These are phyloP conservation scores for Corvus hawaiiensis DNA, from an alignment of 2,113 vertebrate genomes.

Conservation along the genomic window DNA sequence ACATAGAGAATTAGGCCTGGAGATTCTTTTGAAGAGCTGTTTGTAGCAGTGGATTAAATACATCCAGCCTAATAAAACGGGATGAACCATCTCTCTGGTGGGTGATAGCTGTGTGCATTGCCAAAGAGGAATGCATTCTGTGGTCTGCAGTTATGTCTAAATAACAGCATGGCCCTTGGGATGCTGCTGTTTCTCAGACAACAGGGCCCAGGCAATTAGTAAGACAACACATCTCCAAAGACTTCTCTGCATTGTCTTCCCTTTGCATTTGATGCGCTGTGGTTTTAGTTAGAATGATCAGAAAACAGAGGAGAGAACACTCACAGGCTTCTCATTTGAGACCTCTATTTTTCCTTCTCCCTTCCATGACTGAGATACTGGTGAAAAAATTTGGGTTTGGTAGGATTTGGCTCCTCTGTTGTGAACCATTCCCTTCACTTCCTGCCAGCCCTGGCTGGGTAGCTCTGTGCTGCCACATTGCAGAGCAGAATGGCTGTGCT, in stretches of 20 bases:
- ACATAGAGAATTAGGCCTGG: background rate
- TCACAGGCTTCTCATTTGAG: background rate
- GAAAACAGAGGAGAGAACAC: background rate
- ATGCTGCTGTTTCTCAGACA: background rate
- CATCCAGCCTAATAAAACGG: background rate
- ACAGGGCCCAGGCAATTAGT: background rate
- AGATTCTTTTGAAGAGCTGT: background rate
- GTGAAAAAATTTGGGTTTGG: background rate
- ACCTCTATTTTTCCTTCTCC: background rate
- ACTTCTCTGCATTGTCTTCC: background rate
- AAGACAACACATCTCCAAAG: background rate
- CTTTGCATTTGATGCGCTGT: background rate
- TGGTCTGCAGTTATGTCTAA: background rate
- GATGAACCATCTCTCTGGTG: background rate
- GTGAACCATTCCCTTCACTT: background rate
- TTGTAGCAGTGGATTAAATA: background rate
- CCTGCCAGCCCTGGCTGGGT: background rate
- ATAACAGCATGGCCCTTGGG: background rate
- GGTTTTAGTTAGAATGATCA: background rate
- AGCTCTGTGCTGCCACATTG: background rate
- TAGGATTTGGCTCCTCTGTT: background rate
- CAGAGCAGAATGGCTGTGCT: background rate
- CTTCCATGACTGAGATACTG: background rate
- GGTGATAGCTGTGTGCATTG: background rate
- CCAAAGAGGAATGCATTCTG: background rate